Base-by-base conservation (phyloP, 30 jellyfish, hydroid and myxozoan genomes). In the Aurelia coerulea region DNA sequence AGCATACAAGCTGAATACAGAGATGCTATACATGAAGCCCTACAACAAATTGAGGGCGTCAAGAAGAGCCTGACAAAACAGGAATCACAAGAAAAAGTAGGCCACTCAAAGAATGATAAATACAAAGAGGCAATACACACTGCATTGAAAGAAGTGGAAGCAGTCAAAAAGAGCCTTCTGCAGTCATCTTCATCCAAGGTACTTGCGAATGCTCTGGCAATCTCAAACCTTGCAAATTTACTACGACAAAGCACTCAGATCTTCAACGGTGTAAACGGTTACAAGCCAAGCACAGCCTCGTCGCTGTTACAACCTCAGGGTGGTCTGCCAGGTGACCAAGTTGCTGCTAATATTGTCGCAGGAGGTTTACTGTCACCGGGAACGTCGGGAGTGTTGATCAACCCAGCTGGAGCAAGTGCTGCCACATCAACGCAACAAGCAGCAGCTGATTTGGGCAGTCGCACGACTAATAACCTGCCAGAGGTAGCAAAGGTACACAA, bases 141-240 rank as follows among this genome's bases (percentile, higher is more conserved):
- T 23, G 93, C 93, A 32, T 52, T 84, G 82, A 63, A 42, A 60
- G 93, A 84, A 49, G 85, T 84, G 6, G 85, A 67, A 5, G 87
- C 87, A 0, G 85, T 84, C 15, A 69, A 68, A 56, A 84, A 84
- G 70, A 84, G 88, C 75, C 76, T 84, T 10, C 46, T 84, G 93
- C 78, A 84, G 69, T 17, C 93, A 3, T 37, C 93, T 31, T 77
- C 93, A 23, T 63, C 79, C 10, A 84, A 74, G 37, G 37, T 73
- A 12, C 59, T 84, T n/a, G 51, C 93, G 9, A 84, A 67, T 33
- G 93, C 93, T 10, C 69, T 84, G 52, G 93, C 93, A 17, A 77
- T 84, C 56, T 84, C 93, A 5, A 84, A 84, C 35, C 84, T 84
- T 10, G 93, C 93, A 16, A 84, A 84, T 54, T 42, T 84, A 64